A percentile compares a stretch with the other conserved stretches of the same genome.
These are phyloP conservation scores for Drosophila lacicola DNA, from an alignment of 2,888 invertebrate species.

Conservation along the genomic window DNA sequence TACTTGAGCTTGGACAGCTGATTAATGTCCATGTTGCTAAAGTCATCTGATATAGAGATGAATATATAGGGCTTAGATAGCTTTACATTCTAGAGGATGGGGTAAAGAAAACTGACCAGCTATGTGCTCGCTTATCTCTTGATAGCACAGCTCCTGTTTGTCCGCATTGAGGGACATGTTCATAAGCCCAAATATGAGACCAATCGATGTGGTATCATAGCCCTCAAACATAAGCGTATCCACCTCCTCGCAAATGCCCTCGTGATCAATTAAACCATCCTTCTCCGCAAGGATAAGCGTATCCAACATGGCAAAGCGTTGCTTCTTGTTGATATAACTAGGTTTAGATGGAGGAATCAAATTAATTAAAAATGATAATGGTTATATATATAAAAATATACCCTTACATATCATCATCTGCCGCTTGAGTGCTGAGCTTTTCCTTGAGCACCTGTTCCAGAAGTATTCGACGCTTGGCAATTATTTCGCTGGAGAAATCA, in stretches of 20 bases:
- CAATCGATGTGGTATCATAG: slow-evolving; percentile 77
- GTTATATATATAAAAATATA: too few relatives aligned
- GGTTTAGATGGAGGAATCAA: too few relatives aligned
- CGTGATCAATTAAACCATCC: slow-evolving; percentile 76
- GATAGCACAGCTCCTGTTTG: slow-evolving; percentile 71
- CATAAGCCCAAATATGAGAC: slow-evolving; percentile 76
- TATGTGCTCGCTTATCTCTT: slow-evolving; percentile 70
- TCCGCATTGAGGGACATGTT: slow-evolving; percentile 70
- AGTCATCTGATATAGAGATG: slow-evolving; percentile 45
- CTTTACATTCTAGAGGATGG: too few relatives aligned
- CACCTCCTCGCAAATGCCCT: slow-evolving; percentile 89
- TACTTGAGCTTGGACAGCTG: slow-evolving; percentile 57
- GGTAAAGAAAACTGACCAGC: slow-evolving; percentile 51
- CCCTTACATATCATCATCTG: slow-evolving; percentile 55
- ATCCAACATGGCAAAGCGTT: slow-evolving; percentile 80
- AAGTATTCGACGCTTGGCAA: slow-evolving; percentile 70
- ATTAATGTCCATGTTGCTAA: slow-evolving; percentile 55
- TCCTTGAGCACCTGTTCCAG: slow-evolving; percentile 48
- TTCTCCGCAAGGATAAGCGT: slow-evolving; percentile 74
- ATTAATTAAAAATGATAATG: background rate
- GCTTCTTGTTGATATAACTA: slow-evolving; percentile 65
- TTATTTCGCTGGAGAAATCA: slow-evolving; percentile 78
- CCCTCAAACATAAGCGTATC: slow-evolving; percentile 88
- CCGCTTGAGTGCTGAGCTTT: background rate
- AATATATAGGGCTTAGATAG: too few relatives aligned